Evolutionary conservation across 2,113 vertebrate species (phyloP).

Genomic region (Psittacula cyanocephala): DNA sequence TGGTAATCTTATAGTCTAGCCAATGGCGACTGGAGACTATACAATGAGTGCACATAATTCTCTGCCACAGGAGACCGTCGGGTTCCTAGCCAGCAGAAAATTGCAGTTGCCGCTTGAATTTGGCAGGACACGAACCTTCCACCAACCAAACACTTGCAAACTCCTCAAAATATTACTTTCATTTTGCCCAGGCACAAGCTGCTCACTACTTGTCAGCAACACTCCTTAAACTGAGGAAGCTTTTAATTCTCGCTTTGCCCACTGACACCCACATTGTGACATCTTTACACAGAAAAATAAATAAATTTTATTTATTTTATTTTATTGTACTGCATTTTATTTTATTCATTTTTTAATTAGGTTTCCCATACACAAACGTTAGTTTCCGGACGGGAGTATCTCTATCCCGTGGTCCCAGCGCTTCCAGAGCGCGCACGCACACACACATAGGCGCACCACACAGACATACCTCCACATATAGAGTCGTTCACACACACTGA

Average conservation of each 20-base stretch:
- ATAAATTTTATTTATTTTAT: not conserved
- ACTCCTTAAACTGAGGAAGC: not conserved
- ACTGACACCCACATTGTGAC: not conserved
- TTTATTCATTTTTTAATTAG: not conserved
- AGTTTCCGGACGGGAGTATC: not conserved
- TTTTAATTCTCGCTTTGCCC: not conserved
- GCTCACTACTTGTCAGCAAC: not conserved
- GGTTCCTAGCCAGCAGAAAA: not conserved
- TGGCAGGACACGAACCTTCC: not conserved
- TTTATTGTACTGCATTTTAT: not conserved
- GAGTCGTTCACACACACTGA: not conserved
- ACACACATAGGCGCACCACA: not conserved
- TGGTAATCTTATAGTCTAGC: not conserved
- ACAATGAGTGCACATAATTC: not conserved
- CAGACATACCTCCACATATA: not conserved
- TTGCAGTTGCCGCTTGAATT: not conserved
- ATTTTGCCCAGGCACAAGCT: not conserved
- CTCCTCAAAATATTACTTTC: not conserved
- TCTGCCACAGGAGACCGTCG: not conserved
- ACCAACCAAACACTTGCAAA: not conserved
- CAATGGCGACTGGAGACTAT: not conserved
- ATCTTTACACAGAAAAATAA: not conserved
- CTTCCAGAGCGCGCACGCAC: not conserved
- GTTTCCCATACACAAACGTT: not conserved
- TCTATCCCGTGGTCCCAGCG: not conserved